Evolutionary conservation across 2,113 vertebrate genomes (phyloP).

Genomic region (Tupaia chinensis): DNA sequence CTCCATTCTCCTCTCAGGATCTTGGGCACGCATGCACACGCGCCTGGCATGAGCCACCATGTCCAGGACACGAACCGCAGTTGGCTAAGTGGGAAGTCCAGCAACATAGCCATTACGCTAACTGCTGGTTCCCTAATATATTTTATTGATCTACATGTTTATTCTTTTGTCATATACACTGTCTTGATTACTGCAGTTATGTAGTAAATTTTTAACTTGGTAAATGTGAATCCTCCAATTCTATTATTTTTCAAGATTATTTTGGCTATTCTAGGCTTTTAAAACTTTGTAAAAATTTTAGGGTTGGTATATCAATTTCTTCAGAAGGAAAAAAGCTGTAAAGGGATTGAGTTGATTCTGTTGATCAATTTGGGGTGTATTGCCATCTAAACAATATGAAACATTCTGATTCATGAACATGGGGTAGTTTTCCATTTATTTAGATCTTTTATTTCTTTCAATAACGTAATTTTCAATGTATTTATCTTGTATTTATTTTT

Average conservation of each 20-base stretch:
- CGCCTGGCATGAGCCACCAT: too few relatives aligned
- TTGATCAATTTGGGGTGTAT: neutral
- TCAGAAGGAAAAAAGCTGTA: neutral
- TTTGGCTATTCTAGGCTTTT: neutral
- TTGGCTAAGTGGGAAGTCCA: too few relatives aligned
- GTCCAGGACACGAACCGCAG: too few relatives aligned
- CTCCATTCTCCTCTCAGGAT: too few relatives aligned
- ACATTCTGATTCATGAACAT: neutral
- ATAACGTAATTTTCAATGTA: neutral
- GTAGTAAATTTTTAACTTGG: neutral
- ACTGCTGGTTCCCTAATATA: too few relatives aligned
- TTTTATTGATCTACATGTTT: neutral
- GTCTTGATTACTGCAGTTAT: neutral
- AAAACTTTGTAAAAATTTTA: neutral
- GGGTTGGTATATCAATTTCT: neutral
- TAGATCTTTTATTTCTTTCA: neutral
- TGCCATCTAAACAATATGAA: neutral
- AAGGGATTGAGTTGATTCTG: neutral
- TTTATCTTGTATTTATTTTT: neutral
- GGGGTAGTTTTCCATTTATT: neutral
- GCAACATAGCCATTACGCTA: too few relatives aligned
- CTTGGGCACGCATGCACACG: too few relatives aligned
- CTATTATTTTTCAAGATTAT: neutral
- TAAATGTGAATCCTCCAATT: neutral
- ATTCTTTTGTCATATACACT: neutral